phyloP scores from a whole-genome alignment of 2,797 vertebrate species.

The Cottoperca gobio region DNA sequence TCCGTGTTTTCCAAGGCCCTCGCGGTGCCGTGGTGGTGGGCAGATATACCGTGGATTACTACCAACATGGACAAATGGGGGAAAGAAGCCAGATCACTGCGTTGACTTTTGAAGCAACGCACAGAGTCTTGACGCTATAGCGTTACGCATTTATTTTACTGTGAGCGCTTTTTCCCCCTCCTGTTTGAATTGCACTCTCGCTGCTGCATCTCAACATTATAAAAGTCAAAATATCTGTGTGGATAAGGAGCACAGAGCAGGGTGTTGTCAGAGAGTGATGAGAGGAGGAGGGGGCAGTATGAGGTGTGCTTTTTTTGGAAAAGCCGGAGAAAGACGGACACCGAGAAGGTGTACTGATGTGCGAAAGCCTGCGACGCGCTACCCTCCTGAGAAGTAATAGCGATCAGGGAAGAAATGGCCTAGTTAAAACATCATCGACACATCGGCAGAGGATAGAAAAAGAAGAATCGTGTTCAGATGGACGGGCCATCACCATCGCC shows the following conservation, averaged over 20 bases:
- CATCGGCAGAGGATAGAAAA: constrained; percentile 55
- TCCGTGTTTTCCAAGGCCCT: constrained; percentile 38
- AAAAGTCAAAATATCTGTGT: constrained; percentile 76
- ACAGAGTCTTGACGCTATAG: constrained; percentile 68
- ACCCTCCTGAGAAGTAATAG: constrained; percentile 79
- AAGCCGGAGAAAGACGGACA: constrained; percentile 82
- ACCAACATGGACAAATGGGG: constrained; percentile 72
- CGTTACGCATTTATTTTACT: constrained; percentile 76
- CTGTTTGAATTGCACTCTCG: constrained; percentile 62
- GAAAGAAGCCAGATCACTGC: constrained; percentile 67
- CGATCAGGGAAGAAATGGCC: constrained; percentile 79
- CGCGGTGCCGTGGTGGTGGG: constrained; percentile 35
- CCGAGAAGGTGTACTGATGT: constrained; percentile 81
- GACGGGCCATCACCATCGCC: constrained; percentile 65
- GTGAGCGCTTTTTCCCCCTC: constrained; percentile 12
- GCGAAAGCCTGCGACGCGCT: constrained; percentile 78
- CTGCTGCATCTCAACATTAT: constrained; percentile 59
- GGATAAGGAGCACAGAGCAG: constrained; percentile 67
- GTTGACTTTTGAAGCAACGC: constrained; percentile 77
- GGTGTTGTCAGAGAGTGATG: constrained; percentile 82
- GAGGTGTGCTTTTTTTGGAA: constrained; percentile 83
- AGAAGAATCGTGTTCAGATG: constrained; percentile 64
- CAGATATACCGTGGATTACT: constrained; percentile 70
- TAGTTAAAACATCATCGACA: constrained; percentile 66
- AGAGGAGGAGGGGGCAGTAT: constrained; percentile 77